Percentiles rank a stretch among this genome's conserved stretches.
phyloP scores from a whole-genome alignment of 1,140 invertebrate species.

The Pseudomyrmex flavicornis region DNA sequence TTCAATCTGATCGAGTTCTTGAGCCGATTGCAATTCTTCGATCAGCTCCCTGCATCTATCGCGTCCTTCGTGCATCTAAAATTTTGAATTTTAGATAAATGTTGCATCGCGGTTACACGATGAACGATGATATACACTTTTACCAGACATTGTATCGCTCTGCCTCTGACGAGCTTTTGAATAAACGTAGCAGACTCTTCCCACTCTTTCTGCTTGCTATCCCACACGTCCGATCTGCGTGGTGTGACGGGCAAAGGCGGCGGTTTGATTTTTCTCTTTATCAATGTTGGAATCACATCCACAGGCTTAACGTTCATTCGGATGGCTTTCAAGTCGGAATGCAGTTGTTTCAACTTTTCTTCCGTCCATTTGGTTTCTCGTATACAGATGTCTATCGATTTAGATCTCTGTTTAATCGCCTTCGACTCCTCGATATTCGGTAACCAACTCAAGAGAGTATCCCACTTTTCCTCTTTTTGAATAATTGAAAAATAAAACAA shows the following conservation, averaged over 20 bases:
- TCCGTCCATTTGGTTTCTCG: constrained; percentile 88
- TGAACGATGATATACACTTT: constrained; percentile 43
- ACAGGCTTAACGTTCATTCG: constrained; percentile 60
- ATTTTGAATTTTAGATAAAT: constrained; percentile 5
- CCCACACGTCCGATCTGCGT: constrained; percentile 63
- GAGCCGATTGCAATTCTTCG: constrained; percentile 88
- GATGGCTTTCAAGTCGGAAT: constrained; percentile 85
- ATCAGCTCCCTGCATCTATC: constrained; percentile 89
- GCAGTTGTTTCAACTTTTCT: constrained; percentile 86
- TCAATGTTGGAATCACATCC: constrained; percentile 48
- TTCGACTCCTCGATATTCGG: constrained; percentile 72
- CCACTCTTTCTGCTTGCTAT: constrained; percentile 80
- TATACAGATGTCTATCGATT: constrained; percentile 83
- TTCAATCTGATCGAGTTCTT: constrained; percentile 86
- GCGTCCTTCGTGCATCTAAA: constrained; percentile 89
- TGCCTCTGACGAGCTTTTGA: constrained; percentile 88
- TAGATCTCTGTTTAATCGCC: constrained; percentile 69
- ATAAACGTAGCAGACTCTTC: constrained; percentile 87
- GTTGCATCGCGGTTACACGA: background rate
- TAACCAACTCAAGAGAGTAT: constrained; percentile 74
- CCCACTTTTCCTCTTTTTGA: constrained; percentile 76
- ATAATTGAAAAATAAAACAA: constrained; percentile 3
- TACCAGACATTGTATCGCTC: constrained; percentile 90
- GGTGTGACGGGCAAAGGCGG: constrained; percentile 86
- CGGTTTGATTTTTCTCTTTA: constrained; percentile 78